phyloP scores from a whole-genome alignment of 2,113 vertebrate genomes.

The pig (Sus scrofa) region T2T-Sscrofa CM000818.6:91020501-91021000 shows the following conservation, averaged over 20 bases:
- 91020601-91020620: neutral
- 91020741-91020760: neutral
- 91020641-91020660: neutral
- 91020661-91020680: neutral
- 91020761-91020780: neutral
- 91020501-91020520: neutral
- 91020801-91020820: too few species aligned
- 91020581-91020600: neutral
- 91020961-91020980: neutral
- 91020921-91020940: rapidly evolving
- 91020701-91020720: too few species aligned
- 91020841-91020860: neutral
- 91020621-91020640: neutral
- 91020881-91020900: too few species aligned
- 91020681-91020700: neutral
- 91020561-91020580: neutral
- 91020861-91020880: neutral
- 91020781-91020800: too few species aligned
- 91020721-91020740: rapidly evolving
- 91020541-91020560: too few species aligned
- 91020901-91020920: neutral
- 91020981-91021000: neutral
- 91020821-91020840: neutral
- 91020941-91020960: too few species aligned
- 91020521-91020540: neutral